These are phyloP conservation scores for Scelioninae gen. 2 DNA, from an alignment of 2,888 invertebrate genomes.

Conservation along the genomic window DNA sequence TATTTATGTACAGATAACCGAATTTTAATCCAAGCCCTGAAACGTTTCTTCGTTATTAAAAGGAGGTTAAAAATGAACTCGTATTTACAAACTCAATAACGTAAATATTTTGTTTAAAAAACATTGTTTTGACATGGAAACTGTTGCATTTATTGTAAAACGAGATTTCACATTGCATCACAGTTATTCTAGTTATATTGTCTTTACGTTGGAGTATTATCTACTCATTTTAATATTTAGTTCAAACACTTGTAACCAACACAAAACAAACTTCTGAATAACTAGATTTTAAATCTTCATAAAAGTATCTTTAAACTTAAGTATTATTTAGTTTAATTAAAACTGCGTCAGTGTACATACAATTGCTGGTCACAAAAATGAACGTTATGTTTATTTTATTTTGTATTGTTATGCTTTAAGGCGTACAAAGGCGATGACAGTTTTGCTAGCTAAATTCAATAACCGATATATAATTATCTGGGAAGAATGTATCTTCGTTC, in stretches of 20 bases:
- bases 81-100: too few relatives aligned
- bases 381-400: background rate
- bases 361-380: background rate
- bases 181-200: too few relatives aligned
- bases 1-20: slow-evolving; percentile 45
- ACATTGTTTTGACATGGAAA: slow-evolving; percentile 9
- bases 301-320: background rate
- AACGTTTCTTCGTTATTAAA: slow-evolving; percentile 23
- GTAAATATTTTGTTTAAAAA: slow-evolving; percentile 2
- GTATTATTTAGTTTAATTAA: slow-evolving; percentile 8
- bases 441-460: too few relatives aligned
- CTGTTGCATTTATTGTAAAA: slow-evolving; percentile 29
- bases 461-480: too few relatives aligned
- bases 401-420: too few relatives aligned
- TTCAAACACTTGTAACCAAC: too few relatives aligned
- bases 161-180: slow-evolving; percentile 7
- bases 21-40: slow-evolving; percentile 14
- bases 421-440: too few relatives aligned
- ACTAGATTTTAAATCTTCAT: too few relatives aligned
- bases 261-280: background rate
- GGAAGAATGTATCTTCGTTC: too few relatives aligned
- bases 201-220: slow-evolving; percentile 38
- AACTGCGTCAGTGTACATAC: background rate
- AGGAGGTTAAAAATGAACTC: too few relatives aligned
- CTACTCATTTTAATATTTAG: slow-evolving; percentile 13